These are phyloP conservation scores for Pedicia rivosa DNA, from an alignment of 2,888 invertebrate species.

Conservation along the genomic window DNA sequence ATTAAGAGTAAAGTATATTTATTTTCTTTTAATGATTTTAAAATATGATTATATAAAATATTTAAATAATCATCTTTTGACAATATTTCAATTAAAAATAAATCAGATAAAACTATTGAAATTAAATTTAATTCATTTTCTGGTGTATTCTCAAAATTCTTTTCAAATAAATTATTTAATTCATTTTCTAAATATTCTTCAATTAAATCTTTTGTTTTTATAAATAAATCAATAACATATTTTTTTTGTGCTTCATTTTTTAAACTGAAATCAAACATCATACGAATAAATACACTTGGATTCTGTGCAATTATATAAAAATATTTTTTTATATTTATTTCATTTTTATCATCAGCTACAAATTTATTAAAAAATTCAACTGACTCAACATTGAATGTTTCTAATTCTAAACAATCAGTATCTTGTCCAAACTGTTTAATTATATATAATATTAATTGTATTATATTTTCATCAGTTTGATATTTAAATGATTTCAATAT, in stretches of 20 bases:
- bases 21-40: too few species aligned
- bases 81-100: not conserved
- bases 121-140: not conserved
- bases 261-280: too few species aligned
- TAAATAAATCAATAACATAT: constrained; percentile 16
- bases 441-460: constrained; percentile 15
- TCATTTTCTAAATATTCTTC: too few species aligned
- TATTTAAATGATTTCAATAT: constrained; percentile 15
- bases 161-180: not conserved
- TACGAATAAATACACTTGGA: too few species aligned
- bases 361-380: constrained; percentile 20
- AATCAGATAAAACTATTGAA: not conserved
- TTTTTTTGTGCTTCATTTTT: constrained; percentile 14
- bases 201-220: constrained; percentile 14
- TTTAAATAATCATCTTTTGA: too few species aligned
- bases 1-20: too few species aligned
- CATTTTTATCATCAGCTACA: constrained; percentile 5
- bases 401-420: constrained; percentile 11
- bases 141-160: not conserved
- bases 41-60: too few species aligned
- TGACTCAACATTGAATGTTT: constrained; percentile 13
- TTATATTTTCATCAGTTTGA: constrained; percentile 13
- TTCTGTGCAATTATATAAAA: too few species aligned
- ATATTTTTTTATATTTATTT: constrained; percentile 16
- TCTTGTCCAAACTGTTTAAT: constrained; percentile 15